phyloP scores from a whole-genome alignment of 2,797 vertebrate species.

The Crax fasciolata region DNA sequence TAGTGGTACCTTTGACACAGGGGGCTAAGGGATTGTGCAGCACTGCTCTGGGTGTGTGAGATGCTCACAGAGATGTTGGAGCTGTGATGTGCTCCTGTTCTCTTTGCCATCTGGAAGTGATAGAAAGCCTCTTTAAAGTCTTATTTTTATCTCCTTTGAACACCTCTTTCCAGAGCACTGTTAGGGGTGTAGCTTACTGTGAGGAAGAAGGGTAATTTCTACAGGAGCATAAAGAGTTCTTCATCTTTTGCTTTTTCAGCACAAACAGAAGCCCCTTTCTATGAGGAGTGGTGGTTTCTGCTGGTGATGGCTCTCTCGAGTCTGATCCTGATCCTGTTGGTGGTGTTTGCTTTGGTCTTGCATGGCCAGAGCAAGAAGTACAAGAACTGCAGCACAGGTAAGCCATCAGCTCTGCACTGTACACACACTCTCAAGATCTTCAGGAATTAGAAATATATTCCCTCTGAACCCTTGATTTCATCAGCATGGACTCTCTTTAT shows the following conservation, averaged over 20 bases:
- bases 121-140: not conserved
- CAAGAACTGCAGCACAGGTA: conserved; percentile 90
- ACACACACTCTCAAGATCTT: not conserved
- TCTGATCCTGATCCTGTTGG: conserved; percentile 90
- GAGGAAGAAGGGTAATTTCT: not conserved
- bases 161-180: not conserved
- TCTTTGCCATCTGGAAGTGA: not conserved
- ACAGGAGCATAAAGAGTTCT: not conserved
- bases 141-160: not conserved
- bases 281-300: conserved; percentile 98
- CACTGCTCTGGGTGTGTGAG: not conserved
- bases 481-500: not conserved
- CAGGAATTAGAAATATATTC: not conserved
- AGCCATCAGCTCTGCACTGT: fast-evolving
- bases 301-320: conserved; percentile 92
- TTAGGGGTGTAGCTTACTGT: fast-evolving
- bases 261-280: conserved; percentile 90
- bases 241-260: conserved; percentile 78
- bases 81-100: not conserved
- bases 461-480: not conserved
- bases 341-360: conserved; percentile 90
- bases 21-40: not conserved
- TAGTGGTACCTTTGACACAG: not conserved
- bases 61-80: not conserved
- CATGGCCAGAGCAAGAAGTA: conserved; percentile 92